These are phyloP conservation scores for Oxyscelio sp. DNA, from an alignment of 2,888 invertebrate genomes.

Conservation along the genomic window DNA sequence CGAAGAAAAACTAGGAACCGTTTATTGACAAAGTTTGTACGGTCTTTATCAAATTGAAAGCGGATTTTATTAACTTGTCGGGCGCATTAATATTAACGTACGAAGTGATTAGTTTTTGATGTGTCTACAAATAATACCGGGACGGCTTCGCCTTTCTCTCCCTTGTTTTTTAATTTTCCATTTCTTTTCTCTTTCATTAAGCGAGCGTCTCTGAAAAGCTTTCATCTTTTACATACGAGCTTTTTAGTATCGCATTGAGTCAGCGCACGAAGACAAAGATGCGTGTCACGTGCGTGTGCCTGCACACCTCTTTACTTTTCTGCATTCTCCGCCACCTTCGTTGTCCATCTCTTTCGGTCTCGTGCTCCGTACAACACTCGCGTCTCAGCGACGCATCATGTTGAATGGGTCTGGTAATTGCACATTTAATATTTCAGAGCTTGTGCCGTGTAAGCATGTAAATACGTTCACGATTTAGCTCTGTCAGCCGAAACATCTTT, in stretches of 20 bases:
- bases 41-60: slow-evolving; percentile 20
- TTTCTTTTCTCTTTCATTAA: slow-evolving; percentile 71
- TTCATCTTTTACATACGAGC: slow-evolving; percentile 87
- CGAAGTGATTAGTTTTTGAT: slow-evolving; percentile 48
- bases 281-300: slow-evolving; percentile 79
- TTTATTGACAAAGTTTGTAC: slow-evolving; percentile 38
- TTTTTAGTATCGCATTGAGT: slow-evolving; percentile 87
- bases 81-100: slow-evolving; percentile 8
- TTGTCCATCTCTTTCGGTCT: slow-evolving; percentile 63
- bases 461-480: slow-evolving; percentile 84
- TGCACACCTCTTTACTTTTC: slow-evolving; percentile 63
- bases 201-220: slow-evolving; percentile 85
- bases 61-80: neutral
- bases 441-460: slow-evolving; percentile 85
- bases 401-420: slow-evolving; percentile 88
- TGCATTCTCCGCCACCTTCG: slow-evolving; percentile 21
- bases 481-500: slow-evolving; percentile 76
- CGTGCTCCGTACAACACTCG: slow-evolving; percentile 69
- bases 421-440: slow-evolving; percentile 88
- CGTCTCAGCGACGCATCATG: slow-evolving; percentile 84
- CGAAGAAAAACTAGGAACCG: neutral
- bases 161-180: slow-evolving; percentile 68
- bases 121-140: slow-evolving; percentile 77
- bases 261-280: slow-evolving; percentile 78
- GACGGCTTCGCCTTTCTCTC: slow-evolving; percentile 66